Conservation (phyloP, 2,113 vertebrate species). For the Thamnaconus septentrionalis region DNA sequence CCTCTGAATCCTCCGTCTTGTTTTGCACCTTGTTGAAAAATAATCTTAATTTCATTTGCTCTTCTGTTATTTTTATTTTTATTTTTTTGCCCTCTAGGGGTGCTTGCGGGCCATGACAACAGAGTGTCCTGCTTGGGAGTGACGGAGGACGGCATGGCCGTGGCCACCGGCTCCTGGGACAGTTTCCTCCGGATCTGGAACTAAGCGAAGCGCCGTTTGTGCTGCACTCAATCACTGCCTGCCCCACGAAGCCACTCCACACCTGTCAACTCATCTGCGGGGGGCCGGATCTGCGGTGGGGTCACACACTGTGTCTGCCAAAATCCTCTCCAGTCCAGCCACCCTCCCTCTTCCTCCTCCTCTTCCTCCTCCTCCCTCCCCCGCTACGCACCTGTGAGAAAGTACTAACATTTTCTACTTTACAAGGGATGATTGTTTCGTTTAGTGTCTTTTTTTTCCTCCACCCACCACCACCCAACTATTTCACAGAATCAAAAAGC, state of each 20-base stretch:
- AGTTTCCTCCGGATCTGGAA: slow-evolving; percentile 99
- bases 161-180: slow-evolving; percentile 99
- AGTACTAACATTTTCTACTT: slow-evolving; percentile 73
- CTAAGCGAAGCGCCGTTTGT: slow-evolving; percentile 66
- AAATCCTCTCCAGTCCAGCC: slow-evolving; percentile 32
- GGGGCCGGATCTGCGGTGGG: slow-evolving; percentile 58
- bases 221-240: slow-evolving; percentile 43
- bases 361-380: too few species aligned
- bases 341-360: slow-evolving; percentile 9
- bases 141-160: slow-evolving; percentile 94
- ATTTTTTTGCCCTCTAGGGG: slow-evolving; percentile 74
- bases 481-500: slow-evolving; percentile 25
- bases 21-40: too few species aligned
- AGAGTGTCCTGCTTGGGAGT: slow-evolving; percentile 97
- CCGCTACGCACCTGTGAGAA: slow-evolving; percentile 81
- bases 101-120: slow-evolving; percentile 96
- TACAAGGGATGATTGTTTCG: slow-evolving; percentile 50
- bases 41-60: not conserved
- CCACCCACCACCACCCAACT: slow-evolving; percentile 57
- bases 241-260: slow-evolving; percentile 10
- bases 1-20: too few species aligned
- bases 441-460: slow-evolving; percentile 69
- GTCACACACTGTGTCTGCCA: slow-evolving; percentile 60
- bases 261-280: slow-evolving; percentile 38
- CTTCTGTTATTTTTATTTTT: not conserved